Conservation (phyloP, 2,113 vertebrate genomes). For the Thinocorus orbignyianus region DNA sequence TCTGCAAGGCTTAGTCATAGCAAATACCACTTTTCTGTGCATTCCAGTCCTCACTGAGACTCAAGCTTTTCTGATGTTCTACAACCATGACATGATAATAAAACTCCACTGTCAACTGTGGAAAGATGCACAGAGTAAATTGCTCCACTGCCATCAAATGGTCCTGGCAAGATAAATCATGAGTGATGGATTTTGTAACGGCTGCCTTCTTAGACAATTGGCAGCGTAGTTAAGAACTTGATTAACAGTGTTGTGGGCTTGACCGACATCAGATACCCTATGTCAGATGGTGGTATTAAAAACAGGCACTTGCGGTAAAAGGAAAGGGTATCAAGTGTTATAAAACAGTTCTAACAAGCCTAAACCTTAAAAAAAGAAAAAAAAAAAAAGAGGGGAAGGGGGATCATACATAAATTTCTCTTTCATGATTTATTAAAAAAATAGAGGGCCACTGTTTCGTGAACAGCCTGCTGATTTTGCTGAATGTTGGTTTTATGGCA, state of each 20-base stretch:
- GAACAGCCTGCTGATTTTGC: background rate
- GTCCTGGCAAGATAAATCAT: constrained; percentile 18
- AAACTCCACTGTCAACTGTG: constrained; percentile 13
- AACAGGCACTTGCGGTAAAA: background rate
- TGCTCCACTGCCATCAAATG: background rate
- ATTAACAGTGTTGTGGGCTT: background rate
- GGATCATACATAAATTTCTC: background rate
- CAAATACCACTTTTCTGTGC: background rate
- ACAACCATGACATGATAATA: background rate
- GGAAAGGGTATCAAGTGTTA: background rate
- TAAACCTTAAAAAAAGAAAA: background rate
- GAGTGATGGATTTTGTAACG: constrained; percentile 7
- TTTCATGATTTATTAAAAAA: background rate
- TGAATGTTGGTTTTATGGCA: background rate
- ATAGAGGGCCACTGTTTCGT: background rate
- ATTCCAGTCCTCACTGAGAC: background rate
- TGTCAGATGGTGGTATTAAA: background rate
- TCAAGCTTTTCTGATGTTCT: background rate
- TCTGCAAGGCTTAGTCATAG: constrained; percentile 13
- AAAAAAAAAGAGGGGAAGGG: no score
- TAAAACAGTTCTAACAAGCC: background rate
- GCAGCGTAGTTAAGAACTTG: background rate
- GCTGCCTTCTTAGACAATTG: background rate
- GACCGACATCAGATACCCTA: background rate
- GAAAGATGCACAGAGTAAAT: constrained; percentile 25